These are phyloP conservation scores for Nephotettix cincticeps DNA, from an alignment of 1,140 invertebrate species.

Conservation along the genomic window DNA sequence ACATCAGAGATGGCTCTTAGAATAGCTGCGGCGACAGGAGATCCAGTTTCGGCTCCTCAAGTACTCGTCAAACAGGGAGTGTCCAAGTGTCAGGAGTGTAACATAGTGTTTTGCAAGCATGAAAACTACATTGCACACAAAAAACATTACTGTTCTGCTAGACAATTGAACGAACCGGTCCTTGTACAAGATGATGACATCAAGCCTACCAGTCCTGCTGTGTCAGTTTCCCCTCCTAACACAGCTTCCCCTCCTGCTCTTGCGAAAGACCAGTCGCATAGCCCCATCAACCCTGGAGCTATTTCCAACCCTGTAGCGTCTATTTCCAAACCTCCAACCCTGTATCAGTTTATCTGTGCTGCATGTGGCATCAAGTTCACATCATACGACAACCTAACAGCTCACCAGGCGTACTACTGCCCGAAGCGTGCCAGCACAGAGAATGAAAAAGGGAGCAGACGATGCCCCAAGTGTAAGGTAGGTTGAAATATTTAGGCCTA, in stretches of 20 bases:
- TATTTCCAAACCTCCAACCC: conserved; percentile 45
- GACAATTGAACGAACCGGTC: conserved; percentile 43
- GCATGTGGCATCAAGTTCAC: conserved; percentile 95
- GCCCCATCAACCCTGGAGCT: conserved; percentile 27
- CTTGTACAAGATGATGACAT: conserved; percentile 49
- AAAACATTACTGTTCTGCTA: conserved; percentile 88
- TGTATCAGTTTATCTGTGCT: conserved; percentile 80
- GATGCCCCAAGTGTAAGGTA: conserved; percentile 51
- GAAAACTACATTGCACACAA: conserved; percentile 95
- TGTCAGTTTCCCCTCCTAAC: conserved; percentile 31
- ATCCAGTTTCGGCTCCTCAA: conserved; percentile 53
- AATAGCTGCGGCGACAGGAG: conserved; percentile 48
- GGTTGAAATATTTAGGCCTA: too few relatives aligned
- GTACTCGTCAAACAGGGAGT: conserved; percentile 81
- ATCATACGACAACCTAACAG: conserved; percentile 87
- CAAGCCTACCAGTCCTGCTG: conserved; percentile 36
- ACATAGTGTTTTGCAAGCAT: conserved; percentile 95
- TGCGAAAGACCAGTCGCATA: conserved; percentile 33
- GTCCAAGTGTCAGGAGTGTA: conserved; percentile 92
- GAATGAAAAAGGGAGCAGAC: conserved; percentile 36
- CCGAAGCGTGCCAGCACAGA: conserved; percentile 59
- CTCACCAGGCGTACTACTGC: conserved; percentile 94
- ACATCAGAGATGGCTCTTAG: conserved; percentile 44
- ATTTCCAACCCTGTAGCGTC: conserved; percentile 31
- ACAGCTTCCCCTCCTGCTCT: conserved; percentile 31